Evolutionary conservation across 1,140 invertebrate genomes (phyloP), one percentile per base, ranked within the genome.

Genomic region (Acarapis woodi): DNA sequence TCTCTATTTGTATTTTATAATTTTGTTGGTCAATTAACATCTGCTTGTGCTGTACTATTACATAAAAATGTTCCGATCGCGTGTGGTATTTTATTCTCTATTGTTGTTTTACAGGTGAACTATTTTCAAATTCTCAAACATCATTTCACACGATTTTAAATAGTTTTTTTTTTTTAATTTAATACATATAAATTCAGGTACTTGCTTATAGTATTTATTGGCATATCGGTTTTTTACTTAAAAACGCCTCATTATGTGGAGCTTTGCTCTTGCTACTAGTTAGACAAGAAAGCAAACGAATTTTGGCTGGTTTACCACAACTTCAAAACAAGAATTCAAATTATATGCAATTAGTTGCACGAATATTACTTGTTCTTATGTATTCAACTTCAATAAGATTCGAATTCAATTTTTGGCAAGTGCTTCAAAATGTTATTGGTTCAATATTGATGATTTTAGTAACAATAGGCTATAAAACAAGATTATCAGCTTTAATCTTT

Each of bases 301-400:
- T 97, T 19, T 94, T 97, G 59, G 88, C 90, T 28, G 93, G 93
- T 12, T 78, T 99, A 33, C 93, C 93, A 26, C 74, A 75, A 4
- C 57, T 96, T 22, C 82, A 96, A 44, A 97, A 97, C 58, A 93
- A 87, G 51, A 87, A 83, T 14, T 96, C 94, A 60, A 88, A 79
- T 48, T 83, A 93, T 54, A 64, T 99, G 51, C 87, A 96, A 59
- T 60, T 99, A 2, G 76, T 82, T 41, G 93, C 93, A 21, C 67
- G 93, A 44, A 72, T 96, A 41, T 63, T 97, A n/a, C 60, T 99
- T 15, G 87, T 93, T 8, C 90, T 96, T 56, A 97, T 99, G 93
- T 97, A 97, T 55, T 68, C 93, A 42, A 96, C 88, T 1, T 58
- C 97, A 14, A 68, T 97, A 35, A 67, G 82, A 47, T 80, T 96